Base-by-base conservation (phyloP, 1,140 invertebrate species). In the Yoshiicerus persimilis region DNA sequence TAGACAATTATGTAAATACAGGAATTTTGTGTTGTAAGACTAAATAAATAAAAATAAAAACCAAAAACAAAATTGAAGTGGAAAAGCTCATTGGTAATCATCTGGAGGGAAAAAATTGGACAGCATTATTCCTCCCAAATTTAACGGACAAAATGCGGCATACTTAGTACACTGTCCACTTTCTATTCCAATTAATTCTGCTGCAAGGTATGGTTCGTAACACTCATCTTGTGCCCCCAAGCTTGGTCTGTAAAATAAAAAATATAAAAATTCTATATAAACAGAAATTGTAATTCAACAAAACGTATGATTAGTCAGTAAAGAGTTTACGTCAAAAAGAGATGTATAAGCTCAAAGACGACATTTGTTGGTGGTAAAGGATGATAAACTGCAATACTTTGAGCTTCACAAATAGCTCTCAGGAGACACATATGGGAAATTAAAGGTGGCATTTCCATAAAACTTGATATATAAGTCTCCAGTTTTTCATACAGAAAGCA, bases 391-490 rank as follows among this genome's bases (percentile, higher is more conserved):
- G 86, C 8, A 5, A 90, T 39, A n/a, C 41, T 11, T 47, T 90
- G 89, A 1, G 86, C 25, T 23, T 89, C 89, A 41, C 90, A 90
- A 88, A 90, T 89, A 3, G 89, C 86, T 77, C 88, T 47, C 16
- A 89, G 62, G n/a, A 89, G 20, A 86, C 90, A 90, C 34, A 41
- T 39, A 34, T 89, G 88, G 9, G 88, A 36, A 13, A 56, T 80
- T 10, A 56, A 27, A 23, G 23, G n/a, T 34, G 87, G 38, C 9
- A 90, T 39, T 25, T 86, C 30, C 25, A 89, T 20, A 11, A 84
- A 11, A 9, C 77, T 38, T 23, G 88, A 38, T 20, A 86, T 11
- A n/a, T 85, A 38, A 13, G n/a, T 30, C 84, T 90, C 90, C 6
- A 89, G 34, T 87, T 90, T 83, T 39, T 84, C 62, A 34, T 90